Percentiles rank a stretch among this genome's conserved stretches.
Conservation (phyloP, 2,113 vertebrate species). For the Labeo rohita region DNA sequence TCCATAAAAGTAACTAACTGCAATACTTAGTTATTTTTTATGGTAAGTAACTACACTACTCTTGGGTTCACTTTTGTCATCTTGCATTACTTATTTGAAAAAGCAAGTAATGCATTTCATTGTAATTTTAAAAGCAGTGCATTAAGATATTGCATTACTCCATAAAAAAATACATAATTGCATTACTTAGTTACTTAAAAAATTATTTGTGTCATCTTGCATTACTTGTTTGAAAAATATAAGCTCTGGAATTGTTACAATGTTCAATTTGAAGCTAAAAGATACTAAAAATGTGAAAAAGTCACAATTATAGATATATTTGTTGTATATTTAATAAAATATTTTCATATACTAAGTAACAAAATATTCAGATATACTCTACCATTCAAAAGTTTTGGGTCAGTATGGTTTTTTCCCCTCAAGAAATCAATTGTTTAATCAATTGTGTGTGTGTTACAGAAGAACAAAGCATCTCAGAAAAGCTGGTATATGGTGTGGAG, state of each 20-base stretch:
- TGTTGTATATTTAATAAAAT: too few species aligned
- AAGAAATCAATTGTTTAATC: too few species aligned
- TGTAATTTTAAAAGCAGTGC: too few species aligned
- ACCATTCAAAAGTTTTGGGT: not conserved
- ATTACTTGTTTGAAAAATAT: not conserved
- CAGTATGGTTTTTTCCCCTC: not conserved
- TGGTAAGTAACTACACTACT: too few species aligned
- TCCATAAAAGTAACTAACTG: too few species aligned
- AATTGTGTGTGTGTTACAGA: conserved; percentile 41
- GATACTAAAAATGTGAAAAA: not conserved
- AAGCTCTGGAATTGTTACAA: not conserved
- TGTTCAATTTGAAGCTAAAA: not conserved
- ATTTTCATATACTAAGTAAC: not conserved
- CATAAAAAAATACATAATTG: too few species aligned
- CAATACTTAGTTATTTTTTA: not conserved
- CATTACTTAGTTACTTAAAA: too few species aligned
- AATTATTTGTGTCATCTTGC: too few species aligned
- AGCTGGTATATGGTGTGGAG: conserved; percentile 86
- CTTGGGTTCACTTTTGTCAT: too few species aligned
- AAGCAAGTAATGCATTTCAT: too few species aligned
- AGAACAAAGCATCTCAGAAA: conserved; percentile 71
- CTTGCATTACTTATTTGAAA: too few species aligned
- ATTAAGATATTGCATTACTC: too few species aligned
- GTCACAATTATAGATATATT: not conserved
- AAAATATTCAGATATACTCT: not conserved